Evolutionary conservation across 1,140 invertebrate species (phyloP).

Genomic region (Scaptomyza montana): DNA sequence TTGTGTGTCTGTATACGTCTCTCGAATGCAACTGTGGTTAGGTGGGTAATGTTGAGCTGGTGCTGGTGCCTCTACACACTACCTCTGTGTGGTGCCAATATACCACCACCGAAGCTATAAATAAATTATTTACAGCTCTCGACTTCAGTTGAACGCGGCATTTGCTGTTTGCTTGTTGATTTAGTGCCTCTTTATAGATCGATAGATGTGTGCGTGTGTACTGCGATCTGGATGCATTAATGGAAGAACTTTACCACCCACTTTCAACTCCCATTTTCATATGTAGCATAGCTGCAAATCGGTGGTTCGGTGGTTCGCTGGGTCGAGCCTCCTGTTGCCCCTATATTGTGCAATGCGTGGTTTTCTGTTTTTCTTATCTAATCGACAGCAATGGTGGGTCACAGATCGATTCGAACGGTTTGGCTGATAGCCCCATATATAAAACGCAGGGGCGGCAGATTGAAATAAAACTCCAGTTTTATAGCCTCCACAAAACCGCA

Average conservation of each 20-base stretch:
- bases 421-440: conserved; percentile 69
- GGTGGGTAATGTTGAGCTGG: not conserved
- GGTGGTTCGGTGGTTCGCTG: not conserved
- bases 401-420: conserved; percentile 62
- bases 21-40: conserved; percentile 13
- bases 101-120: conserved; percentile 78
- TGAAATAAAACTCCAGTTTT: conserved; percentile 78
- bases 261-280: not conserved
- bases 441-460: conserved; percentile 73
- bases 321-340: conserved; percentile 42
- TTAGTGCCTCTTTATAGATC: conserved; percentile 75
- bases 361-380: conserved; percentile 56
- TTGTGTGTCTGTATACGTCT: conserved; percentile 17
- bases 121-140: conserved; percentile 79
- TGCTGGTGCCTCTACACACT: conserved; percentile 17
- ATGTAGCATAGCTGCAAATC: not conserved
- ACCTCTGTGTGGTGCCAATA: conserved; percentile 79
- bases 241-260: conserved; percentile 30
- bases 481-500: conserved; percentile 56
- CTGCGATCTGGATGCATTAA: conserved; percentile 51
- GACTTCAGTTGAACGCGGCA: conserved; percentile 48
- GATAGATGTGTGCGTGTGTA: conserved; percentile 28
- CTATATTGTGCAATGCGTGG: conserved; percentile 1
- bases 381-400: conserved; percentile 62
- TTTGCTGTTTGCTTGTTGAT: conserved; percentile 68